Evolutionary conservation across 2,888 invertebrate genomes (phyloP).

Genomic region (Gandaritis pyraliata): DNA sequence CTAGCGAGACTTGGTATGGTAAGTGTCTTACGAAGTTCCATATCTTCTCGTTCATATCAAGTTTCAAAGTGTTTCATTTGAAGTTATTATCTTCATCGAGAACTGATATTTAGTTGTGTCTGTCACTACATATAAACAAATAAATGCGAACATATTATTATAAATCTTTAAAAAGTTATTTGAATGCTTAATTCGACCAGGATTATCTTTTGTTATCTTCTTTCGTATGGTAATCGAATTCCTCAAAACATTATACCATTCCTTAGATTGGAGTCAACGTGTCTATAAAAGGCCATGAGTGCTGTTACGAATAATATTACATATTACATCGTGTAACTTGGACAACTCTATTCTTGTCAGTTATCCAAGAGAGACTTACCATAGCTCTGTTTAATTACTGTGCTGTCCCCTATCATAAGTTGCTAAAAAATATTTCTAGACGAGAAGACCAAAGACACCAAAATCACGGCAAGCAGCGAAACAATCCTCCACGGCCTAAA

Average conservation of each 20-base stretch:
- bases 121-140: no score
- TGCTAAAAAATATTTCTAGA: conserved; percentile 79
- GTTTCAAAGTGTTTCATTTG: no score
- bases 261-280: not conserved
- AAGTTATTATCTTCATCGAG: no score
- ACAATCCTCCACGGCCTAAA: conserved; percentile 96
- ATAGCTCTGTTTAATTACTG: no score
- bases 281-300: not conserved
- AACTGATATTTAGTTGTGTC: no score
- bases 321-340: no score
- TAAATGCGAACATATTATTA: no score
- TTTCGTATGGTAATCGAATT: not conserved
- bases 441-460: conserved; percentile 95
- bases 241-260: conserved; percentile 10
- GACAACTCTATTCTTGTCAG: no score
- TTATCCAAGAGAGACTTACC: no score
- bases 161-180: no score
- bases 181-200: not conserved
- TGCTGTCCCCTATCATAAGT: no score
- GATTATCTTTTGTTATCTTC: no score
- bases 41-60: not conserved
- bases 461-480: conserved; percentile 96
- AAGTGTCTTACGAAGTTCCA: conserved; percentile 76
- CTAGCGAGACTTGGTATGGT: conserved; percentile 97
- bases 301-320: not conserved